Conservation (phyloP, 2,113 vertebrate species). For the Burhinus bistriatus region DNA sequence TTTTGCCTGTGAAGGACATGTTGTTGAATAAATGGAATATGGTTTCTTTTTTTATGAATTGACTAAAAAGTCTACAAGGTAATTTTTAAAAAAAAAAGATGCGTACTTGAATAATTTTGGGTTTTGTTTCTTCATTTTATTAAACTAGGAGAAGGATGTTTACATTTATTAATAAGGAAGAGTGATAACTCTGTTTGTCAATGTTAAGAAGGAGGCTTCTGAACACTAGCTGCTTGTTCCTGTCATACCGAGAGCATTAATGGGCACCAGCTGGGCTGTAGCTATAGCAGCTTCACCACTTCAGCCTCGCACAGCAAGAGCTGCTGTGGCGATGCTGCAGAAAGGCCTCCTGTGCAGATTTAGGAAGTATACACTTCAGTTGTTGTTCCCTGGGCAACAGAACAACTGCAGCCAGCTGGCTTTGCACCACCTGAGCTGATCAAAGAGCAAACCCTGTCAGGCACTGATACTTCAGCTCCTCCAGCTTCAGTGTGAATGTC, state of each 20-base stretch:
- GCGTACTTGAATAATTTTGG: not conserved
- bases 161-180: not conserved
- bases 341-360: slow-evolving; percentile 68
- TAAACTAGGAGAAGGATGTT: not conserved
- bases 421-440: slow-evolving; percentile 67
- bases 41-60: not conserved
- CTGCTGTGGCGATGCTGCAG: slow-evolving; percentile 58
- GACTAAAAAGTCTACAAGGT: not conserved
- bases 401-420: slow-evolving; percentile 70
- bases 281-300: slow-evolving; percentile 67
- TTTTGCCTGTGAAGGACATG: not conserved
- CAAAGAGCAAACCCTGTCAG: slow-evolving; percentile 58
- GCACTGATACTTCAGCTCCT: slow-evolving; percentile 24
- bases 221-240: slow-evolving; percentile 41
- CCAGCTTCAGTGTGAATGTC: slow-evolving; percentile 30
- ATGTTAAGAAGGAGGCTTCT: slow-evolving; percentile 41
- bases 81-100: not conserved
- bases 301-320: slow-evolving; percentile 64
- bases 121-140: not conserved
- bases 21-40: not conserved
- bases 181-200: slow-evolving; percentile 37
- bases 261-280: slow-evolving; percentile 73
- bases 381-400: slow-evolving; percentile 74
- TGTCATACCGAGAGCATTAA: slow-evolving; percentile 49
- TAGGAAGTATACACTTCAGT: slow-evolving; percentile 68